phyloP scores from a whole-genome alignment of 2,797 vertebrate genomes.

The Euphonia xanthogaster region DNA sequence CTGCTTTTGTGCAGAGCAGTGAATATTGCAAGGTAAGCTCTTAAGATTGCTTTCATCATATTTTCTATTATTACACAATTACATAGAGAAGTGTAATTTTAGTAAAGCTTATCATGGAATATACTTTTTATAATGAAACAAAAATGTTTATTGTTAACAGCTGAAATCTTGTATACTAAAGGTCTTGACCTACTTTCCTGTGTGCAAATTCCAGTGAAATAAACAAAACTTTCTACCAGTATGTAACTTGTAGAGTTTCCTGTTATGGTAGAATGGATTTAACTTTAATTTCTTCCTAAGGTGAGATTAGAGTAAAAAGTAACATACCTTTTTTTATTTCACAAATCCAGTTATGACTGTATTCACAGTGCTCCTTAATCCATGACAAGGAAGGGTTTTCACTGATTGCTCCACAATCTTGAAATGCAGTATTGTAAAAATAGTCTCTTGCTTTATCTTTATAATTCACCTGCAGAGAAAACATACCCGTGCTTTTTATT shows the following conservation, averaged over 20 bases:
- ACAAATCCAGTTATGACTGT: constrained; percentile 83
- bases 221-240: background rate
- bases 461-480: constrained; percentile 70
- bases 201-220: background rate
- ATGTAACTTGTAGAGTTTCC: background rate
- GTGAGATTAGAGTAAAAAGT: background rate
- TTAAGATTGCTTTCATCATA: background rate
- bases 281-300: background rate
- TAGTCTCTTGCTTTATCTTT: constrained; percentile 71
- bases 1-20: background rate
- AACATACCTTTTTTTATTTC: constrained; percentile 80
- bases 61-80: background rate
- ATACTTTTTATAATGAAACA: background rate
- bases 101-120: background rate
- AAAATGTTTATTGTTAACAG: background rate
- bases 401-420: constrained; percentile 75
- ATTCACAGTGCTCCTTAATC: constrained; percentile 81
- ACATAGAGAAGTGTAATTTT: background rate
- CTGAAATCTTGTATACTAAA: background rate
- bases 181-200: background rate
- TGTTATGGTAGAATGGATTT: background rate
- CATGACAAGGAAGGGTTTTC: constrained; percentile 53
- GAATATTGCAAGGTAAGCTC: background rate
- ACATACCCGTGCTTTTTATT: background rate
- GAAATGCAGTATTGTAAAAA: constrained; percentile 76